Conservation (phyloP, 1,140 invertebrate genomes). For the Choristoneura fumiferana region DNA sequence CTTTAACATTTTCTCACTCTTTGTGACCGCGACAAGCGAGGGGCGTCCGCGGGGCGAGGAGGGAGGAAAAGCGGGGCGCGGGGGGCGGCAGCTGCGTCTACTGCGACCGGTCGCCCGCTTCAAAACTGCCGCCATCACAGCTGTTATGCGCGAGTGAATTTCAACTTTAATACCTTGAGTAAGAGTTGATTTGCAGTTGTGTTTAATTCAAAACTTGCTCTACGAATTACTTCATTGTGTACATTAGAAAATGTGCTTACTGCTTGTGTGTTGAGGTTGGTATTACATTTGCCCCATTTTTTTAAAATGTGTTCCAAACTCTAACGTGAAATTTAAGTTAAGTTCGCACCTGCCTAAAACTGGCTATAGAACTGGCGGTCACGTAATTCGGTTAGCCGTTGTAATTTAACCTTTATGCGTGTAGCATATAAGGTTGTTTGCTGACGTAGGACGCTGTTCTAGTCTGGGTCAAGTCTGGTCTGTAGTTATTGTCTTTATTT, state of each 20-base stretch:
- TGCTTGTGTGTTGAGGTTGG: not conserved
- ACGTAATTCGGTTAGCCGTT: not conserved
- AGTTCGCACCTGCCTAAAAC: conserved; percentile 12
- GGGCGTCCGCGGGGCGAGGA: conserved; percentile 41
- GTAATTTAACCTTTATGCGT: not conserved
- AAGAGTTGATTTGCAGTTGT: not conserved
- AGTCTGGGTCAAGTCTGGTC: conserved; percentile 16
- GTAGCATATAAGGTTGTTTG: not conserved
- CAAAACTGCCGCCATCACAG: conserved; percentile 63
- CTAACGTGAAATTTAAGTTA: not conserved
- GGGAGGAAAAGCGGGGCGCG: conserved; percentile 36
- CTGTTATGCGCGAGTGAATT: conserved; percentile 22
- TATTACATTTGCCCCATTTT: not conserved
- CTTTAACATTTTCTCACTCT: conserved; percentile 35
- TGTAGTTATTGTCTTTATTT: conserved; percentile 16
- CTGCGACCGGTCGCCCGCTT: conserved; percentile 57
- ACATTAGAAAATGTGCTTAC: not conserved
- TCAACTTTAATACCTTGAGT: conserved; percentile 25
- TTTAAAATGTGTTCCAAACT: conserved; percentile 1
- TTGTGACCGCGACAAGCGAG: conserved; percentile 66
- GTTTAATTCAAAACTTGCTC: not conserved
- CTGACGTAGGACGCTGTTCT: not conserved
- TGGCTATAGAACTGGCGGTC: not conserved
- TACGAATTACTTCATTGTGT: not conserved
- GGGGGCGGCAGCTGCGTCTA: conserved; percentile 67